A percentile compares a stretch with the other conserved stretches of the same genome.
Evolutionary conservation across 2,113 vertebrate genomes (phyloP).

Genomic region (Chaenogobius annularis): DNA sequence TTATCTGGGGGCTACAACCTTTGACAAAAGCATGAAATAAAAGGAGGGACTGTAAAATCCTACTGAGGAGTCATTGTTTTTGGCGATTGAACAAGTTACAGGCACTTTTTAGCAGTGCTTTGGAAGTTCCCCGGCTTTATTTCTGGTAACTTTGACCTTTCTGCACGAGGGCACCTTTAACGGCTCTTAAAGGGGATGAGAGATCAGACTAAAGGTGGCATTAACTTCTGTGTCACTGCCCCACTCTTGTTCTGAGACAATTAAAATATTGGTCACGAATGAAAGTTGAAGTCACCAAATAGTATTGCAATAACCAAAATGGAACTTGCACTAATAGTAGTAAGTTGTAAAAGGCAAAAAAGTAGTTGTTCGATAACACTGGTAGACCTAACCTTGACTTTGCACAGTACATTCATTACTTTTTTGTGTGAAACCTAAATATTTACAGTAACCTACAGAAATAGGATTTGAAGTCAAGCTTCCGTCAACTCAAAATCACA

Average conservation of each 20-base stretch:
- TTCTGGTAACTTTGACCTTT: constrained; percentile 30
- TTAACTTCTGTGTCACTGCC: constrained; percentile 5
- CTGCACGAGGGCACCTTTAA: constrained; percentile 9
- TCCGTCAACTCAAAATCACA: too few species aligned
- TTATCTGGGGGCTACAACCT: constrained; percentile 47
- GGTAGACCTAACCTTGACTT: too few species aligned
- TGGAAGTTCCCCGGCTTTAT: neutral
- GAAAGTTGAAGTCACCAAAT: neutral
- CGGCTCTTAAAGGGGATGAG: neutral
- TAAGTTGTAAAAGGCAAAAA: too few species aligned
- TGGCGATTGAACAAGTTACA: constrained; percentile 15
- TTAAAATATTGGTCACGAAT: neutral
- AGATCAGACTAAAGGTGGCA: constrained; percentile 19
- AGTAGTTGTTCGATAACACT: too few species aligned
- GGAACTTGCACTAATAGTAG: too few species aligned
- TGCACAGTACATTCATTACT: too few species aligned
- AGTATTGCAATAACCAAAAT: neutral
- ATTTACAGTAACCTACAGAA: too few species aligned
- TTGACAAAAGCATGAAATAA: constrained; percentile 44
- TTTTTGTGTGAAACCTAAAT: too few species aligned
- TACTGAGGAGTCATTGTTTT: constrained; percentile 29
- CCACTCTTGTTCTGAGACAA: neutral
- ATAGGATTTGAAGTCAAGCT: too few species aligned
- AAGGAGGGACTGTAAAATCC: constrained; percentile 23
- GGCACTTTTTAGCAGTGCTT: constrained; percentile 13